Evolutionary conservation across 1,140 invertebrate species (phyloP), one percentile per base, ranked within the genome.

Genomic region (Macrocentrus cingulum): DNA sequence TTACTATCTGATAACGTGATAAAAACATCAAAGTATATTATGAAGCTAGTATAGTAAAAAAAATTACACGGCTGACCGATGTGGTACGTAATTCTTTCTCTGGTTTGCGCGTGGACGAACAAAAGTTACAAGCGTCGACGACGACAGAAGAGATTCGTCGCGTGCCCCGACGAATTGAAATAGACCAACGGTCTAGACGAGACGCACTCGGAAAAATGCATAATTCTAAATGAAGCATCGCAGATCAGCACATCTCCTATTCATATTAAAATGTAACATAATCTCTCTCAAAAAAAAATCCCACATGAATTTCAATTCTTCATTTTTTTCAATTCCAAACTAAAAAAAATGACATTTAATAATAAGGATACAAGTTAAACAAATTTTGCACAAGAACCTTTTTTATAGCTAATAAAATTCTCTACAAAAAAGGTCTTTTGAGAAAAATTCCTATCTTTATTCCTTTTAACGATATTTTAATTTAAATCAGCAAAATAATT

Each of bases 171-270:
- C 53, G 29, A 55, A 55, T 55, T 29, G 41, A 55, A 55, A 55
- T 55, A 55, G 53, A 29, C 53, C 25, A 23, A 4, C 22, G 29
- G 53, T 55, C 53, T 55, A 55, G 53, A 55, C 53, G 19, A 29
- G 15, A 18, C 11, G 15, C 19, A 19, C 53, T 11, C 13, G 41
- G 25, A 55, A 44, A 55, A 55, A 55, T 45, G 53, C 42, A 55
- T 55, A 55, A 55, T 55, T 45, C 53, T 55, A 55, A 55, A 55
- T 55, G 46, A 42, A 55, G 53, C 42, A 29, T 25, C 22, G 29
- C 6, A 34, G 11, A 7, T 7, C 11, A 11, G 6, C 29, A 34
- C n/a, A n/a, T n/a, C n/a, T n/a, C n/a, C n/a, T n/a, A n/a, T n/a
- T n/a, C n/a, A n/a, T n/a, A n/a, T n/a, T n/a, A n/a, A n/a, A n/a